Conservation (phyloP, 2,113 vertebrate genomes). For the Lycaon pictus region DNA sequence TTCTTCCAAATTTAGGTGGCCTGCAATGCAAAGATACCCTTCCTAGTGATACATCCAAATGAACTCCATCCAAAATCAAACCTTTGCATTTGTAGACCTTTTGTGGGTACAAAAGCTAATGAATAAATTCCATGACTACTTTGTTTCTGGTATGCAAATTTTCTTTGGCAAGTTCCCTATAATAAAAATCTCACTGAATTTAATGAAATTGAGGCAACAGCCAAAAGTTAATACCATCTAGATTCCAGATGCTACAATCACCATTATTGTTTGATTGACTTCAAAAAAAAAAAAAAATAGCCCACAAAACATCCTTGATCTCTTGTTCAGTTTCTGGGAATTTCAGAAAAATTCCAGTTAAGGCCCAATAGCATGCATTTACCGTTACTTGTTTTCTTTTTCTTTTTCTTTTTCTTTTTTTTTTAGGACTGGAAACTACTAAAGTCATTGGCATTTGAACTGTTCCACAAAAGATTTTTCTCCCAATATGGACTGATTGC, state of each 20-base stretch:
- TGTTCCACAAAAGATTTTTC: not conserved
- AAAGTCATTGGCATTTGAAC: not conserved
- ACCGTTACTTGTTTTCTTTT: not conserved
- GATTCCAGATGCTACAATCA: constrained; percentile 83
- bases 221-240: constrained; percentile 82
- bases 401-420: not conserved
- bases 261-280: constrained; percentile 76
- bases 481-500: not conserved
- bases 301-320: constrained; percentile 75
- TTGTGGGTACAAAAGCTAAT: constrained; percentile 64
- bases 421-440: not conserved
- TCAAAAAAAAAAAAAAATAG: constrained; percentile 80
- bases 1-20: constrained; percentile 67
- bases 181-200: constrained; percentile 83
- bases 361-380: constrained; percentile 62
- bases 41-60: constrained; percentile 66
- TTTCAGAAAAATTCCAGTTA: constrained; percentile 78
- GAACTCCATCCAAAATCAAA: constrained; percentile 71
- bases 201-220: constrained; percentile 78
- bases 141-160: constrained; percentile 82
- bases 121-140: constrained; percentile 71
- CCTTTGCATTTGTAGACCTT: constrained; percentile 62
- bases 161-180: constrained; percentile 76
- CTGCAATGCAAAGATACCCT: constrained; percentile 74
- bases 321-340: constrained; percentile 80